Base-by-base conservation (phyloP, 2,797 vertebrate genomes). In the Sebastes glaucus region DNA sequence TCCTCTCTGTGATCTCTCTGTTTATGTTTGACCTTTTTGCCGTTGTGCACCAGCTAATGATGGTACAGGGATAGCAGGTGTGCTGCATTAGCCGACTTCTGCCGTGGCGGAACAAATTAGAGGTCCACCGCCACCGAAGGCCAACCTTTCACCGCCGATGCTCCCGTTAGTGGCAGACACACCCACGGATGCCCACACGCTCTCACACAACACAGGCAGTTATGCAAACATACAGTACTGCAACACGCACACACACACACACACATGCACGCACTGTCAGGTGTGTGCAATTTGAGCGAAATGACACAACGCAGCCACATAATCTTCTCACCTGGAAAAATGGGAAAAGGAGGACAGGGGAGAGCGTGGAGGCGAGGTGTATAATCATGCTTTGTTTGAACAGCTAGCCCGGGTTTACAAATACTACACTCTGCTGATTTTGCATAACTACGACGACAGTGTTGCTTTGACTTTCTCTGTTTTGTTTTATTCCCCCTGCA, bases 61-160 rank as follows among this genome's bases (percentile, higher is more conserved):
- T 81, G 93, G 92, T 82, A 83, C 89, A 88, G 92, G 83, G 92
- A 93, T 88, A 94, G 94, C 95, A 96, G 95, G 95, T 96, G 96
- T 78, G 92, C 86, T 78, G 92, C 94, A 96, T 96, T 96, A 96
- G 94, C 86, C 90, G 87, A 92, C 94, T 93, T 93, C 91, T 88
- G 89, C 88, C 80, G 86, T 69, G 85, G 91, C 83, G 90, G 91
- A 95, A 94, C 93, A 95, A 94, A 94, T 95, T 92, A 94, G 94
- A 91, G 91, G 87, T 91, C 93, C 87, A 35, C 85, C 91, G 87
- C 86, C 92, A 92, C 85, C 75, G 87, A 82, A 72, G 84, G 82
- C 82, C 92, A 80, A 92, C 90, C 93, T 88, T 88, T 91, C 87
- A 70, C 87, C 88, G 25, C 70, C 69, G 14, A 61, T 67, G 82